A percentile compares a stretch with the other conserved stretches of the same genome.
Evolutionary conservation across 2,888 invertebrate genomes (phyloP).

Genomic region (Amaurobius ferox): DNA sequence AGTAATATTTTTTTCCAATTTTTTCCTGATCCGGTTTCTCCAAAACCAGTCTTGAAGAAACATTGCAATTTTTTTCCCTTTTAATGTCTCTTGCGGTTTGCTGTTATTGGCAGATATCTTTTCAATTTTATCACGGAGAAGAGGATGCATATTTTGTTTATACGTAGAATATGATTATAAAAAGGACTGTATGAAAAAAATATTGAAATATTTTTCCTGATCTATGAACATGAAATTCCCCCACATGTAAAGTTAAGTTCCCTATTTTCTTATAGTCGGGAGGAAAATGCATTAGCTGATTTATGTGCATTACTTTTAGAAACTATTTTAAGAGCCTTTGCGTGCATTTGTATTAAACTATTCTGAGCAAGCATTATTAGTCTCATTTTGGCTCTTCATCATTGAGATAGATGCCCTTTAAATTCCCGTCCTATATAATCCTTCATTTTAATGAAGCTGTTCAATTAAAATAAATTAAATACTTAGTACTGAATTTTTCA

Average conservation of each 20-base stretch:
- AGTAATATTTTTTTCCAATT: not conserved
- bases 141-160: slow-evolving; percentile 6
- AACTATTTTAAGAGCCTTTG: not conserved
- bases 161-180: not conserved
- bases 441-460: no score
- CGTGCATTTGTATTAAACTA: not conserved
- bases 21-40: slow-evolving; percentile 11
- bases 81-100: not conserved
- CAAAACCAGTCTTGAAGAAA: slow-evolving; percentile 9
- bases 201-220: not conserved
- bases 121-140: not conserved
- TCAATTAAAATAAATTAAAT: no score
- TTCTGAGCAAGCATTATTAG: no score
- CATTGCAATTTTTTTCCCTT: slow-evolving; percentile 4
- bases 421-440: no score
- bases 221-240: not conserved
- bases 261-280: not conserved
- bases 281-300: not conserved
- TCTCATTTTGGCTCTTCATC: no score
- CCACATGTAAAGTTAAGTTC: not conserved
- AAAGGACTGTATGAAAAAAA: not conserved
- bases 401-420: no score
- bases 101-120: not conserved
- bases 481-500: no score
- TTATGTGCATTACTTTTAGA: not conserved